Evolutionary conservation across 35 echinoderm and acorn worm genomes (phyloP), one percentile per base, ranked within the genome.

Genomic region (Stichopus chloronotus): DNA sequence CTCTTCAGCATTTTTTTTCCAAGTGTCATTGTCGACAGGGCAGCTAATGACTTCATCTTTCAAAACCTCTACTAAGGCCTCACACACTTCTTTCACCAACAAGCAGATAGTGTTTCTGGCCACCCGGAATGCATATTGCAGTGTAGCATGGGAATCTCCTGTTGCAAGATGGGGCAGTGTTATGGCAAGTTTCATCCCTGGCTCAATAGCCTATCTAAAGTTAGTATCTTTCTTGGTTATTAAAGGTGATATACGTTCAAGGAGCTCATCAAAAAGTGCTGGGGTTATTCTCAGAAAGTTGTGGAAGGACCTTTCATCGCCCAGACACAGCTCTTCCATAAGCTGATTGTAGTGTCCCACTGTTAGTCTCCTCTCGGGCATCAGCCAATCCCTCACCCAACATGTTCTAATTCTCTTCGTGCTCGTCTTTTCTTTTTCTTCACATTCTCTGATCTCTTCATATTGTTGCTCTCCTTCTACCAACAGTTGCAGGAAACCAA

Each of bases 51-150:
- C 72, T 23, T 92, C 90, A 79, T 92, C 78, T 55, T 83, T 92
- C 25, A 79, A 81, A 21, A 52, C 90, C 22, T 92, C 76, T 3
- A 92, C 5, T 10, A 82, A 56, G 87, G 90, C 90, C 76, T 92
- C 25, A 17, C 72, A 81, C 68, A 92, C 90, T 81, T 81, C 90
- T 16, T 1, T 24, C 13, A 92, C 58, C 25, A 58, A 57, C 0
- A 81, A 52, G 55, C 74, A 78, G 52, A 92, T 92, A 56, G 90
- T 92, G 90, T 92, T 92, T 56, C 78, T 90, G 60, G 88, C 68
- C 60, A 90, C 63, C 12, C 88, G 4, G 84, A 87, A 87, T 52
- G 81, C 81, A 84, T 84, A 84, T 84, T 84, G 81, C 10, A 84
- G 81, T 9, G 81, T 84, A 53, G 81, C 78, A 81, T 81, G 24